A percentile compares a stretch with the other conserved stretches of the same genome.
These are phyloP conservation scores for Oxyscelio sp. DNA, from an alignment of 2,888 invertebrate genomes.

Conservation along the genomic window DNA sequence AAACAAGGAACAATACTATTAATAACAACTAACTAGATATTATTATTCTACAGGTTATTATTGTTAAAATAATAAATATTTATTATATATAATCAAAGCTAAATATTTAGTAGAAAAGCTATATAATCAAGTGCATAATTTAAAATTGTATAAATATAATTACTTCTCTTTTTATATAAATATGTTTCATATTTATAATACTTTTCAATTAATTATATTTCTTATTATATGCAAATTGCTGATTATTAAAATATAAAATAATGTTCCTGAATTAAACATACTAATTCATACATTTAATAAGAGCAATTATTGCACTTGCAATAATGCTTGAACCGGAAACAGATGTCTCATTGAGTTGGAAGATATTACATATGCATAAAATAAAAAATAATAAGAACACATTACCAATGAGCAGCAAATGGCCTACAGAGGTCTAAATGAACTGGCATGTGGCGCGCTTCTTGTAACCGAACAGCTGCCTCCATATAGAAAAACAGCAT, in stretches of 20 bases:
- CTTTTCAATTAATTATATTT: background rate
- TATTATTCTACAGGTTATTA: background rate
- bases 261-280: no score
- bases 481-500: constrained; percentile 98
- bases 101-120: no score
- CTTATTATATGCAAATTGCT: no score
- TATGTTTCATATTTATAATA: no score
- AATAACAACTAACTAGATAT: background rate
- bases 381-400: constrained; percentile 44
- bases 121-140: no score
- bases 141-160: no score
- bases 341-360: constrained; percentile 38
- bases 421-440: constrained; percentile 97
- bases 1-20: background rate
- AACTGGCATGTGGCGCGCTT: constrained; percentile 94
- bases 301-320: constrained; percentile 16
- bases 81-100: no score
- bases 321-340: constrained; percentile 27
- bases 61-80: no score
- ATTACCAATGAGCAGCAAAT: constrained; percentile 98
- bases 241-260: no score
- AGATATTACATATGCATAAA: constrained; percentile 31
- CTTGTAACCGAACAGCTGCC: constrained; percentile 95
- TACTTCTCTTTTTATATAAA: no score
- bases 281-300: background rate